phyloP scores from a whole-genome alignment of 2,113 vertebrate species.

The Lonchura striata region DNA sequence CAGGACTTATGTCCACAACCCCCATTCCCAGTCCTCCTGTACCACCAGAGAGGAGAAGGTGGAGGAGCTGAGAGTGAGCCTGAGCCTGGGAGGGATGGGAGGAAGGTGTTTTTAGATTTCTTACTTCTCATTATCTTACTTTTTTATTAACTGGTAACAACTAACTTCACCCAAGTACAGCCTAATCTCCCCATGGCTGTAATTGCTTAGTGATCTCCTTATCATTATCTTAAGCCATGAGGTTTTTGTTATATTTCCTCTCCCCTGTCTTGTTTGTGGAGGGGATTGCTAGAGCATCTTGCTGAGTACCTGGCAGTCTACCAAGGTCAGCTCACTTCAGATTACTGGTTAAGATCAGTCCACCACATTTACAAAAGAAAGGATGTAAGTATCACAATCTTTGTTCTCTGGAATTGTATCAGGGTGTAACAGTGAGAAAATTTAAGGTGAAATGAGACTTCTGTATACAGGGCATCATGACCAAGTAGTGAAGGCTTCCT shows the following conservation, averaged over 20 bases:
- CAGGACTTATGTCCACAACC: not conserved
- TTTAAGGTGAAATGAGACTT: not conserved
- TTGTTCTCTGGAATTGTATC: not conserved
- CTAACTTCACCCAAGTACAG: not conserved
- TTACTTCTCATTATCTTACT: not conserved
- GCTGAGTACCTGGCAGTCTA: not conserved
- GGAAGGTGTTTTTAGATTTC: not conserved
- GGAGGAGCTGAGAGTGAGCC: not conserved
- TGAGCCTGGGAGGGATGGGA: not conserved
- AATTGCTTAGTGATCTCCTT: not conserved
- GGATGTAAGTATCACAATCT: not conserved
- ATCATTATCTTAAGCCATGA: not conserved
- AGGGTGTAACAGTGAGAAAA: not conserved
- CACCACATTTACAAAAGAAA: not conserved
- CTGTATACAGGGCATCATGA: not conserved
- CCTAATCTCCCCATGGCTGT: not conserved
- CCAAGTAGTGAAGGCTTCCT: not conserved
- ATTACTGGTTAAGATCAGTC: not conserved
- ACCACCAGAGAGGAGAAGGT: not conserved
- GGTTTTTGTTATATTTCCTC: not conserved
- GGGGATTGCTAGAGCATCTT: not conserved
- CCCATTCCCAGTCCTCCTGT: not conserved
- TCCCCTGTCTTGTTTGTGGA: not conserved
- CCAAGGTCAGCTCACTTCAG: not conserved
- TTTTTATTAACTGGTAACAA: not conserved